Evolutionary conservation across 2,888 invertebrate species (phyloP), one percentile per base, ranked within the genome.

Genomic region (Lamellibrachia columna): DNA sequence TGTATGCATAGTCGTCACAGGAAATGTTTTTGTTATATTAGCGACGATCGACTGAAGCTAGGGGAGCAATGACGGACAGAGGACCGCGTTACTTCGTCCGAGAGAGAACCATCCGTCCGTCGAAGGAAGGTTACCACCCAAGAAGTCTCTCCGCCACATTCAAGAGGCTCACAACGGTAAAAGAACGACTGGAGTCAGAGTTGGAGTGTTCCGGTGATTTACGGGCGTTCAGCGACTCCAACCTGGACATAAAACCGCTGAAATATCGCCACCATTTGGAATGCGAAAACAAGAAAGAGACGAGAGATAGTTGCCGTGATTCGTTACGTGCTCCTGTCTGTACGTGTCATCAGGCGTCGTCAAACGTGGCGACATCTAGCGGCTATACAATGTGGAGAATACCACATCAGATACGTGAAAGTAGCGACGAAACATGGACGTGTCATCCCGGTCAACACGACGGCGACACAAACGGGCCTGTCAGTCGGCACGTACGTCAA

Each of bases 61-160:
- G 75, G 6, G 75, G 22, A 0, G n/a, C n/a, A 15, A 15, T 75
- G 22, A 75, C 1, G 15, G 75, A 75, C 75, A 75, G 75, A 75
- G 75, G 75, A 15, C 22, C 75, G 75, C 15, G 22, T 75, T 75
- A 75, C 75, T 40, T 40, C 40, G 75, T n/a, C 22, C 75, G 75
- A 11, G 22, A 6, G 75, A 75, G 22, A 22, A 75, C 75, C 75
- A 22, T 75, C 11, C 75, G 15, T 6, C 95, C 95, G 2, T 95
- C 95, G 22, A 95, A 95, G 92, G 94, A 95, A 92, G 95, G 95
- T 22, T 95, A 94, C 91, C 95, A 95, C 90, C 94, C 94, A 3
- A 92, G 95, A 28, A 95, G 95, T 92, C 93, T 95, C 53, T 95
- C 95, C 8, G 95, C 95, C n/a, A 95, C 95, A 0, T 95, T 95